Base-by-base conservation (phyloP, 1,140 invertebrate species). In the Nymphalis io region DNA sequence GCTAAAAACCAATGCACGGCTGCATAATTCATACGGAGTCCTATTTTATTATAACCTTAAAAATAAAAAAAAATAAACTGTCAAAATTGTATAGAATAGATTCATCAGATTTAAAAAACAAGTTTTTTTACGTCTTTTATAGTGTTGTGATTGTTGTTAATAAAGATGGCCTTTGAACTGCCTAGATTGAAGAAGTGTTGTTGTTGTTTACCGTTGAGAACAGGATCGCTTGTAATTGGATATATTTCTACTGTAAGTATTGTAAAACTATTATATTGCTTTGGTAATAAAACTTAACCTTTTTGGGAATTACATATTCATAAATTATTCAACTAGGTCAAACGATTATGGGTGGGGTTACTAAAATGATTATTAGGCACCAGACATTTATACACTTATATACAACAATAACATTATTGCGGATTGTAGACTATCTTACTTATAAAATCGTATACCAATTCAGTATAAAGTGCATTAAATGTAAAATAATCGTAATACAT, bases 201-300 rank as follows among this genome's bases (percentile, higher is more conserved):
- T 79, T 90, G 68, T 74, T 90, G 88, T 67, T 72, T 88, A 40
- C 70, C 83, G 13, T 38, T 88, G 13, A 78, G 79, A 51, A 76
- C 78, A n/a, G 88, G 84, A 12, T 79, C 82, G 0, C 70, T 88
- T 42, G 33, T 87, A 10, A 85, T 88, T 27, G 88, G 86, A 79
- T 90, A 90, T 80, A 27, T 84, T 27, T 88, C 86, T 13, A 79
- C 86, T 60, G 88, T 90, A 73, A 88, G 88, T 84, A 46, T 42
- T 40, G 21, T 42, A 18, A 46, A 3, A 46, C n/a, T n/a, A n/a
- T n/a, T n/a, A 3, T 44, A 5, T 16, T 16, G 6, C 16, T 16
- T 8, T n/a, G n/a, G 16, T 5, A 46, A 8, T 4, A 46, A 18
- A 16, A 33, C 27, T 2, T 8, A 3, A 33, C 10, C 6, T 33